These are phyloP conservation scores for Balaenoptera acutorostrata DNA, from an alignment of 2,113 vertebrate species.

Conservation along the genomic window DNA sequence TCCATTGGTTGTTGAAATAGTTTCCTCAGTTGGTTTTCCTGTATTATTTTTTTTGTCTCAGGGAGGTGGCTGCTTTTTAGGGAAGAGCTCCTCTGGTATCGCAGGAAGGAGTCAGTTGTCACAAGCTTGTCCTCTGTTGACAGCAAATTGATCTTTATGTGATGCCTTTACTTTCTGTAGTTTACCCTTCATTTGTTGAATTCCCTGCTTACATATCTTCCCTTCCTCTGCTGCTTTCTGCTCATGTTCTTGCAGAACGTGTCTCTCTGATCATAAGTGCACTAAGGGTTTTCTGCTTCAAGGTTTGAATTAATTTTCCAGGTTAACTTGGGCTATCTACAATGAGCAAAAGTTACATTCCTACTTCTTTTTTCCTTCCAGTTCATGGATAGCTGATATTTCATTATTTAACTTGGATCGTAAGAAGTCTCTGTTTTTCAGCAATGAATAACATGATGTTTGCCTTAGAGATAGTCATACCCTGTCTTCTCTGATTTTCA, in stretches of 20 bases:
- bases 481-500: background rate
- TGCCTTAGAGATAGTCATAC: background rate
- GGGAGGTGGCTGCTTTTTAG: background rate
- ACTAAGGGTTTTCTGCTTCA: background rate
- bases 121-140: background rate
- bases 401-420: background rate
- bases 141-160: background rate
- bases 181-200: background rate
- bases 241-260: background rate
- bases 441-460: background rate
- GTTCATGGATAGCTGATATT: background rate
- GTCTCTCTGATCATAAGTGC: background rate
- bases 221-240: background rate
- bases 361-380: background rate
- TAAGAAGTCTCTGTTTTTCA: background rate
- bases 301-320: background rate
- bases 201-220: background rate
- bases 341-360: background rate
- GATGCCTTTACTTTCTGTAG: background rate
- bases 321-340: background rate
- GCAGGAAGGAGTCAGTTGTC: background rate
- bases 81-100: background rate
- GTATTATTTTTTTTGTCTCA: background rate
- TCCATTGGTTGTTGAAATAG: background rate
- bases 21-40: background rate